Percentiles rank a stretch among this genome's conserved stretches.
Evolutionary conservation across 2,113 vertebrate genomes (phyloP).

Genomic region (Pogona vitticeps): DNA sequence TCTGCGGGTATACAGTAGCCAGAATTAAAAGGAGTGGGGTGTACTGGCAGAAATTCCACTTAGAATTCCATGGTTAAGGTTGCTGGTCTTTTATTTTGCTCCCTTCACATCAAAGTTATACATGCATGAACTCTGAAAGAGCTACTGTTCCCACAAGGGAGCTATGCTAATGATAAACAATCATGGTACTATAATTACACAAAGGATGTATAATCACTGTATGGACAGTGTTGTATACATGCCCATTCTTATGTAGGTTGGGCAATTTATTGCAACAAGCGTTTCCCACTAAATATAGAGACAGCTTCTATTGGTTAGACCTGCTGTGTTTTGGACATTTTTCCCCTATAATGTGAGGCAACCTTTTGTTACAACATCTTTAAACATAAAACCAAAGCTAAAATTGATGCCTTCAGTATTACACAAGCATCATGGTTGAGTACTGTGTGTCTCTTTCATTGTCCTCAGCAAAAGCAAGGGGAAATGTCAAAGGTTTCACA

Average conservation of each 20-base stretch:
- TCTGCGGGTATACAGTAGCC: no score
- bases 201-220: background rate
- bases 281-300: background rate
- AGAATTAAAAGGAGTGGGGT: no score
- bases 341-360: background rate
- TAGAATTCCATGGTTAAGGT: background rate
- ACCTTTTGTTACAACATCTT: conserved; percentile 11
- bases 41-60: no score
- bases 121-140: background rate
- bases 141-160: background rate
- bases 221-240: background rate
- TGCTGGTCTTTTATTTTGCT: background rate
- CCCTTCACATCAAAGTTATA: background rate
- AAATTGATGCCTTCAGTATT: conserved; percentile 27
- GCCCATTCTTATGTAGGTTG: background rate
- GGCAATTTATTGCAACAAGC: background rate
- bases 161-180: background rate
- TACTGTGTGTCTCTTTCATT: background rate
- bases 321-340: conserved; percentile 11
- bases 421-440: conserved; percentile 2
- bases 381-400: conserved; percentile 12
- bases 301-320: background rate
- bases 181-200: background rate
- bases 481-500: conserved; percentile 23
- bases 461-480: background rate